These are phyloP conservation scores for Drosophila nasuta DNA, from an alignment of 1,140 invertebrate genomes.

Conservation along the genomic window DNA sequence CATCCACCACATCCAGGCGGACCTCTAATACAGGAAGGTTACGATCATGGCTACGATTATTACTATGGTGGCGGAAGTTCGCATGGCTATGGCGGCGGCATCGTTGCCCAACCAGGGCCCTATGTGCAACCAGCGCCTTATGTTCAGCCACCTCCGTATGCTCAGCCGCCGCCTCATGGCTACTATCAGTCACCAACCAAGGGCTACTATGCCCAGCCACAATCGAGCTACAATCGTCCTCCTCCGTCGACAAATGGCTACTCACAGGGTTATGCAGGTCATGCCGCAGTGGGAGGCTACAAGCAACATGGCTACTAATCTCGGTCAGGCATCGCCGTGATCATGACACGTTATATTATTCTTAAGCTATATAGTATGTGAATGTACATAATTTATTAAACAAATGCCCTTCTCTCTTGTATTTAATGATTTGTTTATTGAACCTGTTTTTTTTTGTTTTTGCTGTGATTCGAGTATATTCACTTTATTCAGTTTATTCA, in stretches of 20 bases:
- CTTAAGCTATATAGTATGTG: not conserved
- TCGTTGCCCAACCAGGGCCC: too few species aligned
- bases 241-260: not conserved
- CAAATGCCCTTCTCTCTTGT: constrained; percentile 1
- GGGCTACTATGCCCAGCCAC: constrained; percentile 41
- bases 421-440: constrained; percentile 7
- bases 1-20: constrained; percentile 18
- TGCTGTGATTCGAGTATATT: not conserved
- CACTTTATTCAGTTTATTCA: constrained; percentile 16
- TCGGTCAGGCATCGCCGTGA: not conserved
- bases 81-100: constrained; percentile 28
- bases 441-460: constrained; percentile 50
- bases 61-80: constrained; percentile 64
- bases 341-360: constrained; percentile 1
- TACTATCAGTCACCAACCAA: constrained; percentile 39
- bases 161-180: not conserved
- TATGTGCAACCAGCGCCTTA: too few species aligned
- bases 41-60: constrained; percentile 68
- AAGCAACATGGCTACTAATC: constrained; percentile 64
- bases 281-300: constrained; percentile 45
- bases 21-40: constrained; percentile 62
- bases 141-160: too few species aligned
- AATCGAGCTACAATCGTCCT: constrained; percentile 31
- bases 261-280: constrained; percentile 26
- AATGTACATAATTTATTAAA: constrained; percentile 63